Evolutionary conservation across 2,888 invertebrate genomes (phyloP).

Genomic region (Eumacrocentrus americanus): DNA sequence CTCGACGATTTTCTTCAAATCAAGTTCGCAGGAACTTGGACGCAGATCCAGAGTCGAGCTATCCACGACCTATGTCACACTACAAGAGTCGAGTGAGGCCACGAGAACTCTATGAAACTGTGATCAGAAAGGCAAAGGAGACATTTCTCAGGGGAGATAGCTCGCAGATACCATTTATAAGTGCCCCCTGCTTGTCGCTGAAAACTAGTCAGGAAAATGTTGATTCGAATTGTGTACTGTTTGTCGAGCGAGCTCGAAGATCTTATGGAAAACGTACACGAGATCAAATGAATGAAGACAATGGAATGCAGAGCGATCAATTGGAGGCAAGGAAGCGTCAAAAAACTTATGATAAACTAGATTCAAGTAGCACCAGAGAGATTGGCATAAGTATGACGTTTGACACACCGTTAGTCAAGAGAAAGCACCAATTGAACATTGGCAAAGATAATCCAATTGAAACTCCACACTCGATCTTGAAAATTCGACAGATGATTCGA

Average conservation of each 20-base stretch:
- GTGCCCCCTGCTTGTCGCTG: slow-evolving; percentile 51
- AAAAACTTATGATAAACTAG: slow-evolving; percentile 15
- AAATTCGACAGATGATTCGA: slow-evolving; percentile 53
- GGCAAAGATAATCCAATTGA: slow-evolving; percentile 31
- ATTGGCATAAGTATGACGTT: slow-evolving; percentile 40
- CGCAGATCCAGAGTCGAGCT: slow-evolving; percentile 37
- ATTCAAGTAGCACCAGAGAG: slow-evolving; percentile 14
- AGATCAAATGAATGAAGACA: slow-evolving; percentile 39
- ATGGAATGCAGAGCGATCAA: slow-evolving; percentile 24
- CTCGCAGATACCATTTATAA: slow-evolving; percentile 53
- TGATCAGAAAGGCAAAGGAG: slow-evolving; percentile 50
- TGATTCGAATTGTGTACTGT: slow-evolving; percentile 45
- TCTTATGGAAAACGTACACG: slow-evolving; percentile 44
- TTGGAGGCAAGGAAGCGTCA: slow-evolving; percentile 31
- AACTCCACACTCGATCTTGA: slow-evolving; percentile 57
- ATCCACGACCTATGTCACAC: slow-evolving; percentile 56
- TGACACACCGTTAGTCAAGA: slow-evolving; percentile 53
- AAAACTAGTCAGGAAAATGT: slow-evolving; percentile 32
- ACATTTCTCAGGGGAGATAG: slow-evolving; percentile 47
- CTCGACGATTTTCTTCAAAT: slow-evolving; percentile 45
- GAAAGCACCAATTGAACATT: slow-evolving; percentile 40
- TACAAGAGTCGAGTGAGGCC: slow-evolving; percentile 36
- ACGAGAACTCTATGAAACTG: slow-evolving; percentile 46
- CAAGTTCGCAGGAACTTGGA: slow-evolving; percentile 25
- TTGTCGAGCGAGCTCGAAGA: slow-evolving; percentile 39